phyloP scores from a whole-genome alignment of 2,113 vertebrate genomes.

The Pao palembangensis region DNA sequence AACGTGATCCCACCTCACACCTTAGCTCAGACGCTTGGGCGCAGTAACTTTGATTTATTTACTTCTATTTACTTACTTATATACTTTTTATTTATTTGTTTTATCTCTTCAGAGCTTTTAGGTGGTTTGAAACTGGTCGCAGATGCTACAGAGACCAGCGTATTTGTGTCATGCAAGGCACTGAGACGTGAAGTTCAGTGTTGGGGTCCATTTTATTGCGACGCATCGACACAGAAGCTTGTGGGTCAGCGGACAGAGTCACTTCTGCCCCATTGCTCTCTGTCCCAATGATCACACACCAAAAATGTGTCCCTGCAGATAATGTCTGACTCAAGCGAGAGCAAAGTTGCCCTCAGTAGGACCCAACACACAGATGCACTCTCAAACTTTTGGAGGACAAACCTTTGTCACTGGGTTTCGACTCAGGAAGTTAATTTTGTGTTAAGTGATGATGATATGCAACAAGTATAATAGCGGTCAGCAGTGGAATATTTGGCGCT shows the following conservation, averaged over 20 bases:
- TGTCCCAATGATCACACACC: slow-evolving; percentile 2
- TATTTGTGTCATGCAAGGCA: background rate
- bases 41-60: slow-evolving; percentile 12
- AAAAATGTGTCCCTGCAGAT: background rate
- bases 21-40: background rate
- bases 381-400: no score
- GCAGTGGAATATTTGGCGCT: slow-evolving; percentile 2
- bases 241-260: slow-evolving; percentile 32
- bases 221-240: slow-evolving; percentile 14
- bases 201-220: background rate
- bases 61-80: background rate
- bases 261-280: slow-evolving; percentile 35
- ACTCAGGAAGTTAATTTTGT: no score
- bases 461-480: no score
- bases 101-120: background rate
- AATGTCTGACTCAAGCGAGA: no score
- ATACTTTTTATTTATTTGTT: slow-evolving; percentile 44
- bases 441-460: no score
- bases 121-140: no score
- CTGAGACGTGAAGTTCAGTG: background rate
- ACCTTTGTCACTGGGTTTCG: no score
- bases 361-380: no score
- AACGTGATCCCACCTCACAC: slow-evolving; percentile 39
- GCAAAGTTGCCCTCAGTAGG: no score
- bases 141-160: background rate